These are phyloP conservation scores for Engystomops pustulosus DNA, from an alignment of 2,113 vertebrate genomes.

Conservation along the genomic window DNA sequence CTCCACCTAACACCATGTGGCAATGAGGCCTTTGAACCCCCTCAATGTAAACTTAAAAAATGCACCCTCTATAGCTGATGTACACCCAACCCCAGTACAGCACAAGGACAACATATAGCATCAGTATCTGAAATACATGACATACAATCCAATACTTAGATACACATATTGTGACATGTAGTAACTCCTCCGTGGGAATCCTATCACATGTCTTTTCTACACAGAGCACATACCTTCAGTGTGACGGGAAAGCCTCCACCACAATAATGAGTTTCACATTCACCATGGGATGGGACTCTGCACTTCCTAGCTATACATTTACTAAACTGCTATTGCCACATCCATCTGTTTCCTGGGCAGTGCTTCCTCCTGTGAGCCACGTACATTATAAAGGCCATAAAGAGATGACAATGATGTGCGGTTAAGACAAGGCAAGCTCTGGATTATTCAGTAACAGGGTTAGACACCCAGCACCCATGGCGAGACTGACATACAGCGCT, in stretches of 20 bases:
- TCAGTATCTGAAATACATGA: too few relatives aligned
- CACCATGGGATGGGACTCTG: not conserved
- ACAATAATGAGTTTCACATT: too few relatives aligned
- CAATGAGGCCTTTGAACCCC: too few relatives aligned
- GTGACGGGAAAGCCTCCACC: not conserved
- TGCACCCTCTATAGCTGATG: too few relatives aligned
- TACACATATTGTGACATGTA: too few relatives aligned
- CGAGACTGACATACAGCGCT: not conserved
- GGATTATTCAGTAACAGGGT: not conserved
- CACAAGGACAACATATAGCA: too few relatives aligned
- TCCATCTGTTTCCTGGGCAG: constrained; percentile 47
- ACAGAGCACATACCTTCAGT: constrained; percentile 5
- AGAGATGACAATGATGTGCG: not conserved
- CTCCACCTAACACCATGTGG: too few relatives aligned
- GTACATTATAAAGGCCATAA: not conserved
- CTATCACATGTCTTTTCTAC: too few relatives aligned
- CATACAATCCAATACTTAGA: too few relatives aligned
- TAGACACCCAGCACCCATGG: not conserved
- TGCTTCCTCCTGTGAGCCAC: not conserved
- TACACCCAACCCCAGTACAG: too few relatives aligned
- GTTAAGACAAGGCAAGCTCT: not conserved
- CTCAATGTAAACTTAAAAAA: too few relatives aligned
- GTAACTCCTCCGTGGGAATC: too few relatives aligned
- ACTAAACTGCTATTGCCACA: constrained; percentile 31
- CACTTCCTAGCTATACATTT: constrained; percentile 9